Conservation (phyloP, 2,888 invertebrate species). For the Sarcophaga carnaria region DNA sequence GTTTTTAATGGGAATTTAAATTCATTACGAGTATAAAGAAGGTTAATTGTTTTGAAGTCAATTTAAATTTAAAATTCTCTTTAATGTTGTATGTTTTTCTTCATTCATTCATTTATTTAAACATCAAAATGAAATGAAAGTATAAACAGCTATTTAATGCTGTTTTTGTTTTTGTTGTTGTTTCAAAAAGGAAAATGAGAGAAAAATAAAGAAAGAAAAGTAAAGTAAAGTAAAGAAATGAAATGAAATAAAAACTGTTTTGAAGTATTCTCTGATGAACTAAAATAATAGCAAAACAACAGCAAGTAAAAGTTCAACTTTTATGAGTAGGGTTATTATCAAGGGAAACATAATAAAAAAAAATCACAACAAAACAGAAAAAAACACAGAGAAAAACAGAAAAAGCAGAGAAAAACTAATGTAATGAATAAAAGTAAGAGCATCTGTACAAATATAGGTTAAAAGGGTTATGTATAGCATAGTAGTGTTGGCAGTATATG, state of each 20-base stretch:
- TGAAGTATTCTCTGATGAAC: neutral
- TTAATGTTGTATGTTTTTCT: neutral
- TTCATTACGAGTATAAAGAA: neutral
- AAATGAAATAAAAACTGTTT: neutral
- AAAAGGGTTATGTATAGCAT: neutral
- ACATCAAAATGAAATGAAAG: too few species aligned
- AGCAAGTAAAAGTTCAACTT: neutral
- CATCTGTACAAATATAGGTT: neutral
- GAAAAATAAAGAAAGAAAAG: neutral
- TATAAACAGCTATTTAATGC: too few species aligned
- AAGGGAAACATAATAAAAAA: neutral
- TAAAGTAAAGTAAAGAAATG: neutral
- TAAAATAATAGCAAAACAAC: neutral
- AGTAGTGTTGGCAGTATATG: neutral
- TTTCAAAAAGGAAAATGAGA: neutral
- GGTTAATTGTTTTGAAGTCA: slow-evolving; percentile 4
- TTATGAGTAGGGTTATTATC: neutral
- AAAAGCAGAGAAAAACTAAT: neutral
- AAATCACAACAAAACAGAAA: neutral
- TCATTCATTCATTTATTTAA: neutral
- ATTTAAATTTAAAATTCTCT: slow-evolving; percentile 19
- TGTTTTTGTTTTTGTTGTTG: too few species aligned
- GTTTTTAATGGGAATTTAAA: neutral
- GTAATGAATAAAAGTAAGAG: neutral
- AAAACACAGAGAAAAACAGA: neutral